A percentile compares a stretch with the other conserved stretches of the same genome.
Conservation (phyloP, 2,113 vertebrate species). For the Charadrius vociferus region DNA sequence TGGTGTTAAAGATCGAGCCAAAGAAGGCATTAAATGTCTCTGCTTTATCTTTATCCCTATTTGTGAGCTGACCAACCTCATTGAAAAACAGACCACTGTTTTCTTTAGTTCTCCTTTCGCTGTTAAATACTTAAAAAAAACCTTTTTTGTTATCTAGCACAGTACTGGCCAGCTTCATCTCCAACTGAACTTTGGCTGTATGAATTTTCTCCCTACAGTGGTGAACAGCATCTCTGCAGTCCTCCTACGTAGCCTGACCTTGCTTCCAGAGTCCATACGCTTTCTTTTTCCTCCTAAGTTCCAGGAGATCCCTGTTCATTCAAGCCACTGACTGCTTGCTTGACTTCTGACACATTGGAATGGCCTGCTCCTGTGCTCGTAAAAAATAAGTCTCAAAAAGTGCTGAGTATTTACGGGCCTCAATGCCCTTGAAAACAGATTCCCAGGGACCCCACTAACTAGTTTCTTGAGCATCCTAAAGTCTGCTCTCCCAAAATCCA, state of each 20-base stretch:
- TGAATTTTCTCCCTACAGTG: background rate
- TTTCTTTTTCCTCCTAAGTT: background rate
- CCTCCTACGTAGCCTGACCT: background rate
- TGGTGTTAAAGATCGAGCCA: too few species aligned
- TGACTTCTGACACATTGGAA: background rate
- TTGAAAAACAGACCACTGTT: too few species aligned
- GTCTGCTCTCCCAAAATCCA: background rate
- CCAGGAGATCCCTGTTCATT: background rate
- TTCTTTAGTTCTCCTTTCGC: background rate
- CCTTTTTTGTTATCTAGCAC: background rate
- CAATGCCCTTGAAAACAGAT: background rate
- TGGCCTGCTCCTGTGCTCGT: background rate
- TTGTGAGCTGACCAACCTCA: background rate
- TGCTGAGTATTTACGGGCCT: background rate
- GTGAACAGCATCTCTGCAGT: background rate
- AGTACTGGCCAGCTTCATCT: background rate
- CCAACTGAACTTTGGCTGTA: background rate
- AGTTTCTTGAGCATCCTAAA: background rate
- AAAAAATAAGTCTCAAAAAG: background rate
- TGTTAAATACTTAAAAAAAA: background rate
- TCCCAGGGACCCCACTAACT: background rate
- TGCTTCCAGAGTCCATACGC: background rate
- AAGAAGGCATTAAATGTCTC: background rate
- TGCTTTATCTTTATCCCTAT: background rate
- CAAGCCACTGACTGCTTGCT: fast-evolving